Percentiles rank a stretch among this genome's conserved stretches.
These are phyloP conservation scores for Tribolium madens DNA, from an alignment of 1,140 invertebrate species.

Conservation along the genomic window DNA sequence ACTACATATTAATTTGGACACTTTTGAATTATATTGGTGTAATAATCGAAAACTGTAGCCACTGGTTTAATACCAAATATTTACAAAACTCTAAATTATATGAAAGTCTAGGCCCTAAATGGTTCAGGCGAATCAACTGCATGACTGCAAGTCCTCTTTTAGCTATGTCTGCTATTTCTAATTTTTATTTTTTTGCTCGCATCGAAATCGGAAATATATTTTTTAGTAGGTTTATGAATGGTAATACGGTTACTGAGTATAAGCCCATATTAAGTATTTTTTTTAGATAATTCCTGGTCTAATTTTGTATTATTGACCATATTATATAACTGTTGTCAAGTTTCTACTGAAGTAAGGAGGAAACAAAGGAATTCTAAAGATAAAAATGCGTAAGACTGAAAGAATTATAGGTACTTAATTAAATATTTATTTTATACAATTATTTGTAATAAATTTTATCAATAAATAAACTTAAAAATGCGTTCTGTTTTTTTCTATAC, in stretches of 20 bases:
- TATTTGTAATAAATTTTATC: slow-evolving; percentile 19
- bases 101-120: slow-evolving; percentile 65
- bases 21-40: slow-evolving; percentile 85
- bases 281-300: slow-evolving; percentile 52
- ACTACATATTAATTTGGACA: slow-evolving; percentile 87
- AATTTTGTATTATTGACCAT: slow-evolving; percentile 51
- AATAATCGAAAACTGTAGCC: slow-evolving; percentile 71
- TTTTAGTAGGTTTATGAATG: slow-evolving; percentile 64
- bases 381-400: slow-evolving; percentile 10
- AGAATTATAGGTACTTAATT: slow-evolving; percentile 5
- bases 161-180: slow-evolving; percentile 82
- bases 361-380: slow-evolving; percentile 42
- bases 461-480: background rate
- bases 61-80: slow-evolving; percentile 28
- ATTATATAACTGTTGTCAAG: slow-evolving; percentile 60
- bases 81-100: slow-evolving; percentile 64
- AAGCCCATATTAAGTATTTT: slow-evolving; percentile 29
- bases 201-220: slow-evolving; percentile 77
- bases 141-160: slow-evolving; percentile 78
- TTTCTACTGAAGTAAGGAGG: slow-evolving; percentile 57
- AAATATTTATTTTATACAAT: slow-evolving; percentile 13
- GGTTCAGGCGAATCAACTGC: slow-evolving; percentile 73
- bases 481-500: slow-evolving; percentile 43
- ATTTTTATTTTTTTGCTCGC: slow-evolving; percentile 88
- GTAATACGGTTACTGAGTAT: slow-evolving; percentile 48